Base-by-base conservation (phyloP, 2,888 invertebrate genomes). In the Ernsta delagoae region DNA sequence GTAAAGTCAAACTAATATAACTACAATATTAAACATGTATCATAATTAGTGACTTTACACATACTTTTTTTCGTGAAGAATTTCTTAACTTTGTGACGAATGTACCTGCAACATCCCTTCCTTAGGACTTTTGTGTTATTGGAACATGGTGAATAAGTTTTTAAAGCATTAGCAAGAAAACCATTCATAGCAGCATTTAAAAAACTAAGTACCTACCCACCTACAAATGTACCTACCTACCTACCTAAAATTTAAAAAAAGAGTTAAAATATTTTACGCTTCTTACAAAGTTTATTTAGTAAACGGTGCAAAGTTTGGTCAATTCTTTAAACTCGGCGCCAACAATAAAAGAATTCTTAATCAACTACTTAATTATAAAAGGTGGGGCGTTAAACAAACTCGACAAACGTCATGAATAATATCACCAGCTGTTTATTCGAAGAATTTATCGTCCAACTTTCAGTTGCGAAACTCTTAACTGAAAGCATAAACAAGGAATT, bases 351-450 rank as follows among this genome's bases (percentile, higher is more conserved):
- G 78, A 85, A 84, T 83, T 82, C 82, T 83, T 84, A 81, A 82
- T 83, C 83, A 84, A 80, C 81, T n/a, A n/a, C n/a, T n/a, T 86
- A 87, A 85, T 85, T 87, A 85, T 85, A 83, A 88, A 84, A 86
- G 85, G 86, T 84, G 77, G 78, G 80, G 83, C 83, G 83, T 87
- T 86, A 87, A 88, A 86, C 86, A 88, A 90, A 89, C 85, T 88
- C 84, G 84, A 86, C 84, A 86, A 85, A 83, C 83, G 83, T 85
- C 84, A 87, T 90, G 88, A 89, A 90, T 90, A 88, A 89, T 87
- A 88, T 88, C 87, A 86, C 85, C 88, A 82, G 85, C 88, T 89
- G 89, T 85, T 89, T 86, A 89, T 88, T 88, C 87, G 85, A 79
- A 73, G 76, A 88, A 89, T 90, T 90, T 90, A 90, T 88, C 79